phyloP scores from a whole-genome alignment of 1,140 invertebrate genomes.

The Drosophila bifasciata region DNA sequence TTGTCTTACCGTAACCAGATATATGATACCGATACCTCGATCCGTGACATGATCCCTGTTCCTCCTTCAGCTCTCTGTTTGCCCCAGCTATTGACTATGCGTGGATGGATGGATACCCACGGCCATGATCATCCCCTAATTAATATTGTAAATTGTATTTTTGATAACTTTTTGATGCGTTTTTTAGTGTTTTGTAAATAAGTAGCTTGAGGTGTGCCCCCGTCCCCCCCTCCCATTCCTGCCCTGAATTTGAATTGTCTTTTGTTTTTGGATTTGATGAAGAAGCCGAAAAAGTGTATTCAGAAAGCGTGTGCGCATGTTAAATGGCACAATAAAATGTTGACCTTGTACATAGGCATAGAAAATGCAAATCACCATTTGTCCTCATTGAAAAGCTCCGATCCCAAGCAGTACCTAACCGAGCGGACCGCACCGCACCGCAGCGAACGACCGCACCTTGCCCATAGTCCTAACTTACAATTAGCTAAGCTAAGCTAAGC shows the following conservation, averaged over 20 bases:
- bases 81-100: too few species aligned
- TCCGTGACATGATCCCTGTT: not conserved
- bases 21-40: not conserved
- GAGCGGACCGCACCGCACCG: not conserved
- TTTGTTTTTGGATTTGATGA: conserved; percentile 46
- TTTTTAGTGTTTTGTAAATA: conserved; percentile 30
- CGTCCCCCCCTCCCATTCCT: conserved; percentile 23
- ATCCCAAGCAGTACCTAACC: not conserved
- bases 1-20: too few species aligned
- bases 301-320: conserved; percentile 19
- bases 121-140: not conserved
- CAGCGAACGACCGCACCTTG: not conserved
- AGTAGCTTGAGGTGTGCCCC: conserved; percentile 20
- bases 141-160: conserved; percentile 31
- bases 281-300: conserved; percentile 57
- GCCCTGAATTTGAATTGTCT: conserved; percentile 20
- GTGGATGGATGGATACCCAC: too few species aligned
- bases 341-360: conserved; percentile 64
- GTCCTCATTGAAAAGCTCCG: conserved; percentile 1
- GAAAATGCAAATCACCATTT: conserved; percentile 23
- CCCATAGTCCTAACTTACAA: not conserved
- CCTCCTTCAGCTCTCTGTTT: too few species aligned
- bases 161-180: conserved; percentile 6
- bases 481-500: not conserved
- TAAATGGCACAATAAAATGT: conserved; percentile 57